Evolutionary conservation across 2,888 invertebrate species (phyloP).

Genomic region (Thymelicus acteon): DNA sequence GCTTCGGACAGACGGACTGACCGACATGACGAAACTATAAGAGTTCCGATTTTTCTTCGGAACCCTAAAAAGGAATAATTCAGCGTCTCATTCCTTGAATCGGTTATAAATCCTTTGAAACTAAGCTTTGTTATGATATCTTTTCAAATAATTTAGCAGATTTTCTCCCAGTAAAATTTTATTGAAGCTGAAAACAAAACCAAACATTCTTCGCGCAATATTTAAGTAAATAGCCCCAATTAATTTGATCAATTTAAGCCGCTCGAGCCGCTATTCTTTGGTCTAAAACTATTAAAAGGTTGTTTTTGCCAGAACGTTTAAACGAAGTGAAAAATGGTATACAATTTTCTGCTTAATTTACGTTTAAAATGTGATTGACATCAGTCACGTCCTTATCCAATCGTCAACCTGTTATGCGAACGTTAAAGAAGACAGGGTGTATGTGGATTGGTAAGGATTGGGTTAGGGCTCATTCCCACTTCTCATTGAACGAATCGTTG

Average conservation of each 20-base stretch:
- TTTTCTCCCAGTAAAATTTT: constrained; percentile 16
- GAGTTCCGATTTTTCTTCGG: too few relatives aligned
- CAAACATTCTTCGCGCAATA: constrained; percentile 26
- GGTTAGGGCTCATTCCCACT: background rate
- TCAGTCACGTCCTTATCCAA: background rate
- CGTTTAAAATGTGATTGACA: background rate
- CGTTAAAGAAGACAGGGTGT: background rate
- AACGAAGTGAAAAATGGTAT: background rate
- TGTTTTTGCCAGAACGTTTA: background rate
- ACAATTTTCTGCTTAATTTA: background rate
- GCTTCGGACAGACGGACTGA: too few relatives aligned
- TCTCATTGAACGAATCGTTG: too few relatives aligned
- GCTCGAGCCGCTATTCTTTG: constrained; percentile 20
- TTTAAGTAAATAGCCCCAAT: constrained; percentile 15
- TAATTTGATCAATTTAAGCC: constrained; percentile 23
- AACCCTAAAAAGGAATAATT: constrained; percentile 15
- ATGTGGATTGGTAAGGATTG: background rate
- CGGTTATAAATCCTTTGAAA: constrained; percentile 17
- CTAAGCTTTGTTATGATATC: constrained; percentile 18
- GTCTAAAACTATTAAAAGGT: constrained; percentile 22
- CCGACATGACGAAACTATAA: too few relatives aligned
- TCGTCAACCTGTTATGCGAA: background rate
- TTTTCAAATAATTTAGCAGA: constrained; percentile 17
- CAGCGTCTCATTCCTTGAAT: constrained; percentile 25
- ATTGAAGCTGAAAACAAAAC: constrained; percentile 28